Evolutionary conservation across 2,888 invertebrate genomes (phyloP).

Genomic region (Pristionchus entomophagus): DNA sequence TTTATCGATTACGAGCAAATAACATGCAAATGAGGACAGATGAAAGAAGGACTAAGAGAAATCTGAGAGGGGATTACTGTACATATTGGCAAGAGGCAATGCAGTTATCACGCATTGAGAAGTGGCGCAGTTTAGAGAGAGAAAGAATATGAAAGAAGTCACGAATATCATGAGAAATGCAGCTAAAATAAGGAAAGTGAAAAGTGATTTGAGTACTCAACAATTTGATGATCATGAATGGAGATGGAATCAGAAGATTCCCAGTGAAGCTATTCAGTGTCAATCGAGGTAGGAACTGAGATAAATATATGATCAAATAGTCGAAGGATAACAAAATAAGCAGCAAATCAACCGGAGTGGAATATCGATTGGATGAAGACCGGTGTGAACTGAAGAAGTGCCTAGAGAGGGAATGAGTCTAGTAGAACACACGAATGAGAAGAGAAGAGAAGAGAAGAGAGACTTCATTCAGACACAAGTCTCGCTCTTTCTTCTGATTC

Average conservation of each 20-base stretch:
- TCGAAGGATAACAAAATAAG: neutral
- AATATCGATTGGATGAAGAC: neutral
- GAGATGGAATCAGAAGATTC: neutral
- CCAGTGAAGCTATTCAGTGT: conserved; percentile 23
- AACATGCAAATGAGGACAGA: neutral
- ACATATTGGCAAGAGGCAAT: conserved; percentile 23
- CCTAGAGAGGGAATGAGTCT: neutral
- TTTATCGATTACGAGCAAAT: conserved; percentile 16
- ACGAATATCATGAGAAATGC: neutral
- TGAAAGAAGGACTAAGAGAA: neutral
- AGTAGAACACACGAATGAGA: neutral
- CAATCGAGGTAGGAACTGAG: conserved; percentile 11
- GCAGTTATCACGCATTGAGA: neutral
- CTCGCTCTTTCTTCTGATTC: conserved; percentile 73
- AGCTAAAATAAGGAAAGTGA: neutral
- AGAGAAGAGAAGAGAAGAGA: neutral
- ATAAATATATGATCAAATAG: neutral
- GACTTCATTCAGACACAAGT: conserved; percentile 70
- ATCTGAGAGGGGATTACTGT: neutral
- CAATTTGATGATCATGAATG: conserved; percentile 15
- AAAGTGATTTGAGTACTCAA: conserved; percentile 4
- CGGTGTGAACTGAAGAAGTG: neutral
- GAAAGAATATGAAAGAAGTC: neutral
- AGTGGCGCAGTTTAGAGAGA: conserved; percentile 22
- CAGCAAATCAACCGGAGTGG: neutral